Percentiles rank a stretch among this genome's conserved stretches.
Evolutionary conservation across 2,888 invertebrate species (phyloP).

Genomic region (Rhagonycha fulva): DNA sequence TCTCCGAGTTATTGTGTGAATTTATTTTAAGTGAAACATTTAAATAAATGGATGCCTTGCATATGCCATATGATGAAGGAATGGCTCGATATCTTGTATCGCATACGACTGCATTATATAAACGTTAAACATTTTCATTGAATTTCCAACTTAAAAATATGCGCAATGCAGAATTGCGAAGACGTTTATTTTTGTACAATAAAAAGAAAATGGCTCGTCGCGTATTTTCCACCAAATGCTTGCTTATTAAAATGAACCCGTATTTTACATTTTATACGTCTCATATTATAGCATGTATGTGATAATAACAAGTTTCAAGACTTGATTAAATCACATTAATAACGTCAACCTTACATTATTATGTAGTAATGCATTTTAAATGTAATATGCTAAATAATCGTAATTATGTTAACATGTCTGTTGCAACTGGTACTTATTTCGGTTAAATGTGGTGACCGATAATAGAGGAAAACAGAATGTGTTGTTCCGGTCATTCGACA

Average conservation of each 20-base stretch:
- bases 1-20: not conserved
- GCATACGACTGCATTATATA: not conserved
- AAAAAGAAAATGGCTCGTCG: conserved; percentile 1
- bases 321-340: not conserved
- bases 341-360: not conserved
- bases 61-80: not conserved
- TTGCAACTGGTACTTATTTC: conserved; percentile 18
- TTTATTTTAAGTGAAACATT: not conserved
- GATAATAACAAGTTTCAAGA: not conserved
- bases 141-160: not conserved
- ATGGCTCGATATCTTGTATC: not conserved
- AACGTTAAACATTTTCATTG: not conserved
- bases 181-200: not conserved
- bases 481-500: conserved; percentile 47
- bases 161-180: not conserved
- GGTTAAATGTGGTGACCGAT: conserved; percentile 41
- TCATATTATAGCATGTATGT: not conserved
- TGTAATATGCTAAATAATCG: not conserved
- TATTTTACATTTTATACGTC: not conserved
- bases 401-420: conserved; percentile 18
- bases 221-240: not conserved
- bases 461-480: conserved; percentile 46
- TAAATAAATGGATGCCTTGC: not conserved
- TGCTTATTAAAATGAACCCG: conserved; percentile 1
- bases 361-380: not conserved